Percentiles rank a stretch among this genome's conserved stretches.
Conservation (phyloP, 1,140 invertebrate genomes). For the Prorops nasuta region DNA sequence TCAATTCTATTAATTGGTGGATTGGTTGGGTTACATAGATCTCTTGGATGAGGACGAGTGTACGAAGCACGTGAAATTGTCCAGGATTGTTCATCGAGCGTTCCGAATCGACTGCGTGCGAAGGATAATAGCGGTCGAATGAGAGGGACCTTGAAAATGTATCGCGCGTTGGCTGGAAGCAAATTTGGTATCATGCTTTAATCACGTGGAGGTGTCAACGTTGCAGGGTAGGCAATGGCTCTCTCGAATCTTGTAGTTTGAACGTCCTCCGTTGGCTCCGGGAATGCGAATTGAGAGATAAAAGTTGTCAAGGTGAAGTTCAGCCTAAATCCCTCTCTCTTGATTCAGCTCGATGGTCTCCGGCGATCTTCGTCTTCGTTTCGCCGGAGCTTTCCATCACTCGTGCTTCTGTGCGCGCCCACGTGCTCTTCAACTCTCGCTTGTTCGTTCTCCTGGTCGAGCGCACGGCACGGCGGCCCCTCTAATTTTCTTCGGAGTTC, state of each 20-base stretch:
- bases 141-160: background rate
- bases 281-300: conserved; percentile 52
- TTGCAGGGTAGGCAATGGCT: conserved; percentile 44
- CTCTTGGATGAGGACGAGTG: no score
- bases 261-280: conserved; percentile 44
- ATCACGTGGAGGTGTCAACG: no score
- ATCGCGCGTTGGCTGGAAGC: background rate
- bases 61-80: no score
- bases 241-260: conserved; percentile 41
- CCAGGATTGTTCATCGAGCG: no score
- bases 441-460: conserved; percentile 17
- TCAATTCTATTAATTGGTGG: conserved; percentile 44
- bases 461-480: conserved; percentile 18
- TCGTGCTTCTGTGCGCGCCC: background rate
- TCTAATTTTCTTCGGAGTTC: conserved; percentile 47
- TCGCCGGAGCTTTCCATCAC: conserved; percentile 9
- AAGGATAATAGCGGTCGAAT: conserved; percentile 11
- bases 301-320: conserved; percentile 45
- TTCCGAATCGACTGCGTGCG: conserved; percentile 24
- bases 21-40: no score
- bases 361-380: conserved; percentile 3
- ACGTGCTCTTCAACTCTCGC: conserved; percentile 28
- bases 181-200: conserved; percentile 35
- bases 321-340: conserved; percentile 8
- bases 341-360: conserved; percentile 16